Base-by-base conservation (phyloP, 2,113 vertebrate genomes). In the Procavia capensis region DNA sequence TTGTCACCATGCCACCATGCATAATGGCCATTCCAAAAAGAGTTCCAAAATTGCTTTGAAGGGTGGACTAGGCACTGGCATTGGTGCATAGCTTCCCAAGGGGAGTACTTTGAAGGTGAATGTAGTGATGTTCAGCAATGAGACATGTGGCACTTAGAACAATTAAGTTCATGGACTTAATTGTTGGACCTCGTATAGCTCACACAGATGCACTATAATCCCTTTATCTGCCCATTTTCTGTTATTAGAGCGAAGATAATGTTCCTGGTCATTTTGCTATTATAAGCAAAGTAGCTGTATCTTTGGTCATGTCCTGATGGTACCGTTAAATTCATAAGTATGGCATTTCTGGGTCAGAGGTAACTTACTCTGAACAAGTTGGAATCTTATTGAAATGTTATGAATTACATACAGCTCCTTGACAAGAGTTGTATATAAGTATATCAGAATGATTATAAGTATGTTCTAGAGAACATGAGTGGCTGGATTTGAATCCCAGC, bases 151-250 rank as follows among this genome's bases (percentile, higher is more conserved):
- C n/a, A n/a, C n/a, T n/a, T n/a, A n/a, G n/a, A n/a, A n/a, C n/a
- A n/a, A n/a, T n/a, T n/a, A n/a, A n/a, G n/a, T n/a, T n/a, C n/a
- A n/a, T n/a, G n/a, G n/a, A n/a, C n/a, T n/a, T n/a, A n/a, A n/a
- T n/a, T n/a, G n/a, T n/a, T n/a, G n/a, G n/a, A n/a, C n/a, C n/a
- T n/a, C n/a, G n/a, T n/a, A n/a, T 14, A 2, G 16, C 17, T 34
- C 9, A 7, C 10, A 0, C 6, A n/a, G 2, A 0, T n/a, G 54
- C 14, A 6, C 59, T 54, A 9, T 64, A 39, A 24, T 25, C 45
- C 75, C 34, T 45, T 86, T 54, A 34, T 45, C 64, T 76, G 36
- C 57, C 4, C 22, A 1, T 78, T 59, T 16, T 8, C 34, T 87
- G 6, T 50, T 63, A 31, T 20, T 70, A 24, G 63, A 76, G 88